These are phyloP conservation scores for Microtus ochrogaster DNA, from an alignment of 2,113 vertebrate genomes.

Conservation along the genomic window DNA sequence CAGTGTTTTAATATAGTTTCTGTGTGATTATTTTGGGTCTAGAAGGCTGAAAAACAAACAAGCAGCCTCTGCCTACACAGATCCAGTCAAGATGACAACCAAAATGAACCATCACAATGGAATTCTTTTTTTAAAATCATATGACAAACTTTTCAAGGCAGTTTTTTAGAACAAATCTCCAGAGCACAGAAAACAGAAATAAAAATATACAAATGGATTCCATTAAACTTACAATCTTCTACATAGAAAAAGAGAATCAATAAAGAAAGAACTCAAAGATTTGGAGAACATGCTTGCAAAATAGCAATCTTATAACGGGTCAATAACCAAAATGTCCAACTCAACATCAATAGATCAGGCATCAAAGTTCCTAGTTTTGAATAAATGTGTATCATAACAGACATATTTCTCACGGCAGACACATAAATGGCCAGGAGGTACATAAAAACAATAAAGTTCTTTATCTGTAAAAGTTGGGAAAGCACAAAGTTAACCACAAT, in stretches of 20 bases:
- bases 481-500: too few relatives aligned
- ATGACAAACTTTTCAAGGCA: too few relatives aligned
- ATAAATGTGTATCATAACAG: not conserved
- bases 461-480: not conserved
- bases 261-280: not conserved
- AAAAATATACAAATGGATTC: not conserved
- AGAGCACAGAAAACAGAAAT: not conserved
- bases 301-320: not conserved
- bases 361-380: not conserved
- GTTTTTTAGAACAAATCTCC: not conserved
- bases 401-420: not conserved
- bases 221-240: not conserved
- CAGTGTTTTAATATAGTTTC: too few relatives aligned
- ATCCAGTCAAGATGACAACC: too few relatives aligned
- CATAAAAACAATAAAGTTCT: too few relatives aligned
- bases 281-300: not conserved
- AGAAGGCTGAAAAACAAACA: too few relatives aligned
- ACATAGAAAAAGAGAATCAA: not conserved
- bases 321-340: not conserved
- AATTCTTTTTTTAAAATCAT: too few relatives aligned
- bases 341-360: not conserved
- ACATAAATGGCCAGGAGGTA: not conserved
- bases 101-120: too few relatives aligned
- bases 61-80: too few relatives aligned
- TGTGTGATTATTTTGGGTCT: too few relatives aligned